phyloP scores from a whole-genome alignment of 37 sponge, comb jelly and placozoan species.

The Lycopodina hypogea region DNA sequence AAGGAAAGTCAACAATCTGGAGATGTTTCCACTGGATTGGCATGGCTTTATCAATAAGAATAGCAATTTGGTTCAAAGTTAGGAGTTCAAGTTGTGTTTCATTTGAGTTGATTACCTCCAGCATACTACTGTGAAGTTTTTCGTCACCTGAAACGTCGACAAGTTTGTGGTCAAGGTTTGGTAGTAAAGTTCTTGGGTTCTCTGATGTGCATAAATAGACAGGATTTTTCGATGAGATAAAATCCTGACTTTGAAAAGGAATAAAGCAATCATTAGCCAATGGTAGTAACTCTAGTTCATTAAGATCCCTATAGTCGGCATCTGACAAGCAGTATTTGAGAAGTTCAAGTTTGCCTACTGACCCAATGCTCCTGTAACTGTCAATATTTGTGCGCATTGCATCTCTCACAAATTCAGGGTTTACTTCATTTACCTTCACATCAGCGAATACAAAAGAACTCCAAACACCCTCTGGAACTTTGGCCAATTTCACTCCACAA shows the following conservation, averaged over 20 bases:
- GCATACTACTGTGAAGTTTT: slow-evolving; percentile 1
- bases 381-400: neutral
- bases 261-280: slow-evolving; percentile 42
- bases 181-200: slow-evolving; percentile 36
- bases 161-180: slow-evolving; percentile 18
- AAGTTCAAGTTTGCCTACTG: slow-evolving; percentile 23
- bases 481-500: slow-evolving; percentile 35
- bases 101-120: slow-evolving; percentile 1
- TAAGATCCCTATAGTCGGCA: slow-evolving; percentile 22
- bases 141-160: slow-evolving; percentile 3
- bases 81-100: slow-evolving; percentile 33
- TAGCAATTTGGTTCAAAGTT: neutral
- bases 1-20: slow-evolving; percentile 1
- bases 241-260: slow-evolving; percentile 6
- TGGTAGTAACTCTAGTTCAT: slow-evolving; percentile 36
- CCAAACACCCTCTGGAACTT: slow-evolving; percentile 11
- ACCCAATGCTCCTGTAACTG: slow-evolving; percentile 12
- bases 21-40: slow-evolving; percentile 4
- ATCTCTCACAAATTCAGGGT: slow-evolving; percentile 10
- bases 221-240: no score
- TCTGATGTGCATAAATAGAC: slow-evolving; percentile 31
- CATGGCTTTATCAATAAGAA: slow-evolving; percentile 9
- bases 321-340: slow-evolving; percentile 55
- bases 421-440: neutral
- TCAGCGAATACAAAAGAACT: neutral